These are phyloP conservation scores for Rhogogaster chlorosoma DNA, from an alignment of 2,888 invertebrate species.

Conservation along the genomic window DNA sequence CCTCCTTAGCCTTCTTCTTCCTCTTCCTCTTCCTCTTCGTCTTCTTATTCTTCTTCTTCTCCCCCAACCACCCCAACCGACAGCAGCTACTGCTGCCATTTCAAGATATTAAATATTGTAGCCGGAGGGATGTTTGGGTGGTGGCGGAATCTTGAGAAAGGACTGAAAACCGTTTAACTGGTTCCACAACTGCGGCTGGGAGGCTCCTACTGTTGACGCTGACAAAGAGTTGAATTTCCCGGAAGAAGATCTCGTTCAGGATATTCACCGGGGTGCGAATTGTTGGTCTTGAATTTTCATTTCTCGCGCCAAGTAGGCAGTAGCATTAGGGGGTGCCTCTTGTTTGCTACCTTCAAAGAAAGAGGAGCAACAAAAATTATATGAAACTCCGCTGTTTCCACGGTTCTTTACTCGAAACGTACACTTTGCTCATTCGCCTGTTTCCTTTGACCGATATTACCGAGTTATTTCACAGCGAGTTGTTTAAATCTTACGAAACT, in stretches of 20 bases:
- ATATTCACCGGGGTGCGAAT: constrained; percentile 40
- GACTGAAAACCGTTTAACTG: constrained; percentile 48
- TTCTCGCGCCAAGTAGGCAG: neutral
- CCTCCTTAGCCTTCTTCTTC: constrained; percentile 52
- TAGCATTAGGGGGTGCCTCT: neutral
- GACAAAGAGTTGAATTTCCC: constrained; percentile 42
- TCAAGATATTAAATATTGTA: constrained; percentile 58
- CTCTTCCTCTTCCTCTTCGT: constrained; percentile 13
- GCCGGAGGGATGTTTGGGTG: constrained; percentile 58
- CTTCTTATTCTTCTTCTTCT: constrained; percentile 51
- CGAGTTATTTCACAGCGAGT: neutral
- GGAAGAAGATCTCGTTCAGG: constrained; percentile 45
- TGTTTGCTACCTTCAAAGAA: constrained; percentile 7
- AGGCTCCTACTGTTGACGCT: constrained; percentile 8
- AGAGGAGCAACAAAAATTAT: constrained; percentile 30
- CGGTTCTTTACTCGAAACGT: neutral
- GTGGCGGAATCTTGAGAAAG: constrained; percentile 30
- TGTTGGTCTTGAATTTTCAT: constrained; percentile 43
- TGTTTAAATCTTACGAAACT: neutral
- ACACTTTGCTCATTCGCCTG: constrained; percentile 9
- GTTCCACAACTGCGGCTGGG: neutral
- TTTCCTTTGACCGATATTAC: constrained; percentile 21
- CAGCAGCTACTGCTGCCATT: constrained; percentile 50
- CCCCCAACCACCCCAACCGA: constrained; percentile 43
- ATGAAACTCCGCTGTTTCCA: constrained; percentile 9